These are phyloP conservation scores for Hexactinellida sp. DNA, from an alignment of 37 sponge, comb jelly and placozoan genomes.

Conservation along the genomic window DNA sequence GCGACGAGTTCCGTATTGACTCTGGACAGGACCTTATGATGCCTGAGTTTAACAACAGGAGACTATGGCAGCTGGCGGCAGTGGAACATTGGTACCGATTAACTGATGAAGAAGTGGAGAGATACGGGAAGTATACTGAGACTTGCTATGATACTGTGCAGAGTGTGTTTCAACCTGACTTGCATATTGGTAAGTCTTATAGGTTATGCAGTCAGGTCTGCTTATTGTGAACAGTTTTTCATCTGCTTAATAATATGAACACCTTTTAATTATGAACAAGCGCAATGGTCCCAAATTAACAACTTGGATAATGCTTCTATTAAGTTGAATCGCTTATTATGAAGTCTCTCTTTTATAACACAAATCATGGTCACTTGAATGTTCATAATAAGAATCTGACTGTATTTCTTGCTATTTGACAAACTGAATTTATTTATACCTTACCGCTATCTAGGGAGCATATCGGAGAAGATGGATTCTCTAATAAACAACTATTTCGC, in stretches of 20 bases:
- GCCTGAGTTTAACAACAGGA: neutral
- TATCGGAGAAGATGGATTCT: neutral
- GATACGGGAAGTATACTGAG: neutral
- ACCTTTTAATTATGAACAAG: too few relatives aligned
- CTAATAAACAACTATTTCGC: neutral
- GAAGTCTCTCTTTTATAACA: too few relatives aligned
- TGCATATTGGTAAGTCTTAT: neutral
- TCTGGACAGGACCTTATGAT: neutral
- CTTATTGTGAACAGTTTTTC: too few relatives aligned
- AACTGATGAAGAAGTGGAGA: neutral
- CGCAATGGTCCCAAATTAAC: too few relatives aligned
- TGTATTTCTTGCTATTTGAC: neutral
- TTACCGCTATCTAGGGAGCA: neutral
- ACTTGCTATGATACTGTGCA: constrained; percentile 1
- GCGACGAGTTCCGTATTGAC: neutral
- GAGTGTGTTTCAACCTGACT: neutral
- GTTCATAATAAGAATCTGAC: too few relatives aligned
- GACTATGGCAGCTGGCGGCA: neutral
- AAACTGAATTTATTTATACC: too few relatives aligned
- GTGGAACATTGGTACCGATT: neutral
- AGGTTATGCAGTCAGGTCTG: too few relatives aligned
- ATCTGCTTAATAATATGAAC: too few relatives aligned
- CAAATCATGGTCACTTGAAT: too few relatives aligned
- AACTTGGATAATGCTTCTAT: too few relatives aligned
- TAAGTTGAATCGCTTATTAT: too few relatives aligned